Conservation (phyloP, 2,113 vertebrate species). For the Strix uralensis region DNA sequence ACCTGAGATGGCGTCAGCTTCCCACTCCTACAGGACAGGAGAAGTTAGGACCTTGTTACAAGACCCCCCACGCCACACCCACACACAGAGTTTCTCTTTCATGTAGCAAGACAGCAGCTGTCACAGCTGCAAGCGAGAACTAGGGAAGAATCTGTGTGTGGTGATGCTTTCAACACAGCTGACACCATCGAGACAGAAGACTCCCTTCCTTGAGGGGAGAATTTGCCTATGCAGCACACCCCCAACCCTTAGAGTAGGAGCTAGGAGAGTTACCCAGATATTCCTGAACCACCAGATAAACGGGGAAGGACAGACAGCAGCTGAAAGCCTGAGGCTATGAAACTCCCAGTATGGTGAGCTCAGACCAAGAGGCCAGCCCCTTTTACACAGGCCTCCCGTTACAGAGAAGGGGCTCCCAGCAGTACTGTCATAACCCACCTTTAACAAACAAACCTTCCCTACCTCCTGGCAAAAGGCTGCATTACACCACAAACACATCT, state of each 20-base stretch:
- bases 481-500: not conserved
- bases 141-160: not conserved
- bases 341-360: not conserved
- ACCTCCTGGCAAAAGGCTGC: not conserved
- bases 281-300: not conserved
- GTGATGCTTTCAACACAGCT: not conserved
- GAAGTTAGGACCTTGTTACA: not conserved
- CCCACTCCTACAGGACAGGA: slow-evolving; percentile 54
- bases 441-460: not conserved
- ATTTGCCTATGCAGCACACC: not conserved
- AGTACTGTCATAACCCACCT: not conserved
- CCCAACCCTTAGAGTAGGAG: not conserved
- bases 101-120: not conserved
- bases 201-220: not conserved
- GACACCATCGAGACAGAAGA: not conserved
- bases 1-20: slow-evolving; percentile 55
- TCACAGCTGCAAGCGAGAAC: not conserved
- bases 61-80: not conserved
- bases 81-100: not conserved
- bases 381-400: not conserved
- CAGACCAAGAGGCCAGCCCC: not conserved
- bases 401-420: not conserved
- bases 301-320: not conserved
- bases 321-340: not conserved
- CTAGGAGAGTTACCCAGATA: not conserved